A percentile compares a stretch with the other conserved stretches of the same genome.
phyloP scores from a whole-genome alignment of 2,888 invertebrate genomes.

The Myathropa florea region DNA sequence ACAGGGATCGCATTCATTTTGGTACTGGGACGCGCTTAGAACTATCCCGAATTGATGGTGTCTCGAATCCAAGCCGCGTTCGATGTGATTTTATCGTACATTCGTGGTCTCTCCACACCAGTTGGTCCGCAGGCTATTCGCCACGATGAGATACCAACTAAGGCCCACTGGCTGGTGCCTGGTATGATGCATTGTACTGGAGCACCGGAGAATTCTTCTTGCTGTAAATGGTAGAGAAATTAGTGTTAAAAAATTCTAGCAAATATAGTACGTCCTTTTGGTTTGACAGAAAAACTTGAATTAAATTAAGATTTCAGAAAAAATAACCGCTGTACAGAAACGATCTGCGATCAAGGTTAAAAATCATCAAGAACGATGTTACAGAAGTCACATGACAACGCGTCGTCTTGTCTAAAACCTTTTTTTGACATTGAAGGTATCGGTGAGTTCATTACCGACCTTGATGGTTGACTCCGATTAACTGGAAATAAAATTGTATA shows the following conservation, averaged over 20 bases:
- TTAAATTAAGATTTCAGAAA: too few relatives aligned
- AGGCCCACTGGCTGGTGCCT: slow-evolving; percentile 88
- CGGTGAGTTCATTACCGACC: too few relatives aligned
- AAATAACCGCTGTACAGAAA: too few relatives aligned
- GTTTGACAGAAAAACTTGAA: too few relatives aligned
- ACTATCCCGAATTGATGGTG: slow-evolving; percentile 83
- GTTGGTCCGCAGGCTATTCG: slow-evolving; percentile 91
- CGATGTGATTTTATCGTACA: slow-evolving; percentile 91
- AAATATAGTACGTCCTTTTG: too few relatives aligned
- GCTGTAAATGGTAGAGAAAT: slow-evolving; percentile 81
- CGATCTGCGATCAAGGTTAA: too few relatives aligned
- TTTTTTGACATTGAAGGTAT: too few relatives aligned
- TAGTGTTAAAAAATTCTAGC: neutral
- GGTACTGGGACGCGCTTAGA: slow-evolving; percentile 39
- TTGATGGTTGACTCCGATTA: too few relatives aligned
- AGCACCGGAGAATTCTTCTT: slow-evolving; percentile 93
- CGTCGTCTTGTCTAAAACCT: too few relatives aligned
- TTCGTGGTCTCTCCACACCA: slow-evolving; percentile 88
- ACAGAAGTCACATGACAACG: too few relatives aligned
- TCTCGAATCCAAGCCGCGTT: slow-evolving; percentile 93
- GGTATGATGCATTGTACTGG: slow-evolving; percentile 90
- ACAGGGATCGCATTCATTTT: slow-evolving; percentile 33
- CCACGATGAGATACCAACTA: slow-evolving; percentile 92
- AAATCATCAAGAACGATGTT: too few relatives aligned
- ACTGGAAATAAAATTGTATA: too few relatives aligned